Base-by-base conservation (phyloP, 2,113 vertebrate genomes). In the Elgaria multicarinata region DNA sequence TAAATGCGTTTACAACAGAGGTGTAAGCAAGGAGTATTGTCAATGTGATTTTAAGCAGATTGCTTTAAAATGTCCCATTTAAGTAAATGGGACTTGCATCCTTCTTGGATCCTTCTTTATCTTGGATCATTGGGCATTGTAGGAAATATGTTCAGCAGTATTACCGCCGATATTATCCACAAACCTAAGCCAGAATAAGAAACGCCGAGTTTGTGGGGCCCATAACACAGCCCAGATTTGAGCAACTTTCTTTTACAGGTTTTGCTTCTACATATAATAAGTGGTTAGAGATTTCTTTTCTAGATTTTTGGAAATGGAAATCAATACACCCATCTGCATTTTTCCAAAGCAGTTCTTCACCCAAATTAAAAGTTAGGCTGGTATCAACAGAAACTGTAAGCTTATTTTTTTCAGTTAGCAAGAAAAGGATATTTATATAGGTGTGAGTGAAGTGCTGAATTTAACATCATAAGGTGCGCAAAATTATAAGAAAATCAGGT, bases 291-390 rank as follows among this genome's bases (percentile, higher is more conserved):
- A 4, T 42, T 28, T 74, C n/a, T 77, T 74, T 39, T 91, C 24
- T 3, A 64, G 0, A 55, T 71, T 0, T n/a, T 7, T 0, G 79
- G n/a, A 86, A 75, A 6, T 46, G 42, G 80, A 8, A 78, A 10
- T 78, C 20, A 0, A 28, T 0, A 72, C 0, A 42, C 20, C 64
- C 86, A 0, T 13, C 7, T 76, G 0, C 4, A 44, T 3, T 1
- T 0, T 2, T 46, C 3, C 0, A 84, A 36, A 83, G 64, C n/a
- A 82, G 33, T 36, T 28, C 4, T 92, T 36, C 58, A 50, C n/a
- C 1, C 13, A 79, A 9, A 58, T 39, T 86, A 81, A n/a, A 16
- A 64, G 42, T 46, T 26, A 62, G 28, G 71, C 31, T 46, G 74
- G 33, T 50, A 46, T 82, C 24, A 0, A 6, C 33, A 26, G 42